Base-by-base conservation (phyloP, 2,888 invertebrate species). In the Rhyacophila evoluta region DNA sequence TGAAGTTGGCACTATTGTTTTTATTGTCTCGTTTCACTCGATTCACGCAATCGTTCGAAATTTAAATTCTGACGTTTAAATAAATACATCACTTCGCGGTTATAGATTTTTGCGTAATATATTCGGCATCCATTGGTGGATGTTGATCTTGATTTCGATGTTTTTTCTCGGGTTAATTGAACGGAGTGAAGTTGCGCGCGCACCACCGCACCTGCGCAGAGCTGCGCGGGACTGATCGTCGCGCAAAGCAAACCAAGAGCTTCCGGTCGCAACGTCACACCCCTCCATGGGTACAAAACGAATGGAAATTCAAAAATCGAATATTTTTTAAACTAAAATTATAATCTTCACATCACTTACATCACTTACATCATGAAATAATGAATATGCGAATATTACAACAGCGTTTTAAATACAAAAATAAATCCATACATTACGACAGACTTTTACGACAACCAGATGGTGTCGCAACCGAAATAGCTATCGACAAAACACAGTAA, bases 131-230 rank as follows among this genome's bases (percentile, higher is more conserved):
- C 55, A 55, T 19, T 55, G 55, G 55, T 55, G 55, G 55, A 55
- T 55, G 55, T 55, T 55, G 55, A 41, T 41, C 41, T 41, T 41
- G 41, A 55, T 55, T 55, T 55, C 55, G 55, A 55, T 55, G 55
- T 55, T 55, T 55, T 41, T 55, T 25, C 12, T 19, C 55, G 19
- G 19, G 55, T 19, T 55, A 55, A 6, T 55, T 55, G 55, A 55
- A 55, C 41, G 79, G 85, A 84, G 85, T 89, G 89, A 89, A 88
- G 88, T 86, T 87, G 88, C 84, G 85, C 85, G 85, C 84, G 87
- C 87, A 89, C 88, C 88, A 88, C 87, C 89, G 86, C 86, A 85
- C 84, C 85, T 83, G 84, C 83, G 83, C 83, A 85, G 85, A 85
- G 85, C 85, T 85, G 84, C 83, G 84, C 83, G 77, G 72, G 83